These are phyloP conservation scores for Pandemis cinnamomeana DNA, from an alignment of 2,888 invertebrate genomes.

Conservation along the genomic window DNA sequence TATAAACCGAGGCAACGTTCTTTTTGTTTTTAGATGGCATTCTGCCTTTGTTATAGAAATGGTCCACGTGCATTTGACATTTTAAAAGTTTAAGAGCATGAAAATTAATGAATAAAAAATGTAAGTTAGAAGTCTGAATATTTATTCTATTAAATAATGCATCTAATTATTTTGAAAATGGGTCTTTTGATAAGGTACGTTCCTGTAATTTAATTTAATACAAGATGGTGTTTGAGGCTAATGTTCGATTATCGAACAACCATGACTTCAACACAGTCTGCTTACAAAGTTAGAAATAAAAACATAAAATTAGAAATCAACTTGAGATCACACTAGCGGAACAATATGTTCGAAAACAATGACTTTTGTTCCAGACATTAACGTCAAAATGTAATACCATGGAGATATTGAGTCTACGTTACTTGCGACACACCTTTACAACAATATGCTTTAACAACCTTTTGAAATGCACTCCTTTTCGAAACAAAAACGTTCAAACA, in stretches of 20 bases:
- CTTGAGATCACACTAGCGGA: background rate
- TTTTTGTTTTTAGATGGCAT: background rate
- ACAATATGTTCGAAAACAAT: conserved; percentile 3
- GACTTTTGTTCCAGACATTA: background rate
- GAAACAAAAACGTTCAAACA: conserved; percentile 31
- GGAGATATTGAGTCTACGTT: background rate
- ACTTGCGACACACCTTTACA: conserved; percentile 11
- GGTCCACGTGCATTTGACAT: background rate
- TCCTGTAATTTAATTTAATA: background rate
- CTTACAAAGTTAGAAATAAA: background rate
- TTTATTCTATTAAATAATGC: background rate
- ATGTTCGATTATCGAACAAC: background rate
- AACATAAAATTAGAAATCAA: background rate
- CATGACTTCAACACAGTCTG: background rate
- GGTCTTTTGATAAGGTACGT: background rate
- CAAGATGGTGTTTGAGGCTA: background rate
- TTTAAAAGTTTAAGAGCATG: no score
- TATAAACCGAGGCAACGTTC: background rate
- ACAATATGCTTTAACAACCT: conserved; percentile 16
- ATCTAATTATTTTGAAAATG: background rate
- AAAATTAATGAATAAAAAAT: background rate
- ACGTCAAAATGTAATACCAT: background rate
- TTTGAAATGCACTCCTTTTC: conserved; percentile 9
- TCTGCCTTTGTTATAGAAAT: background rate
- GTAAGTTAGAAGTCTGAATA: background rate